Evolutionary conservation across 2,797 vertebrate species (phyloP), one percentile per base, ranked within the genome.

Genomic region (Microctenopoma steveboyesi): DNA sequence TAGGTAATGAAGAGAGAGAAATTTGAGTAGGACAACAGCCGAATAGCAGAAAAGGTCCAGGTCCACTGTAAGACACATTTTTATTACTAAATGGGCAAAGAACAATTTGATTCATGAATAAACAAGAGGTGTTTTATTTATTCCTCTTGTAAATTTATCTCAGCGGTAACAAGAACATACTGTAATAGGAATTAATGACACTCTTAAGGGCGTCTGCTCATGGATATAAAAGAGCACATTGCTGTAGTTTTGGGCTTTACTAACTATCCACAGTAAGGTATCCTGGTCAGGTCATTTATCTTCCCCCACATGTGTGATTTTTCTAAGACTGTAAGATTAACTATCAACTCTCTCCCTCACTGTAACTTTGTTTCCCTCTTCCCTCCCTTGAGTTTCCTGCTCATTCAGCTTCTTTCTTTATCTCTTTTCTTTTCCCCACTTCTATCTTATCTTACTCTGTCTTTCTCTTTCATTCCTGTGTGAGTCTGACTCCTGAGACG

Each of bases 401-500:
- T 76, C 66, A 18, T 54, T 77, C 48, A 1, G 51, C 50, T 59
- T 76, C 60, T 69, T 75, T 64, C 70, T 81, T 67, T 55, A 62
- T 79, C 53, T 81, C 37, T 16, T 57, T 1, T 67, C 64, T 46
- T 27, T 57, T 49, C 39, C 35, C 55, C 39, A 53, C 37, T 72
- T 45, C 22, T 35, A 42, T 71, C 74, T 83, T 78, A 69, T 78
- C 84, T 79, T 73, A 64, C 75, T 74, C 74, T 71, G 78, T 78
- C 84, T 79, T 73, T 66, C 75, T 74, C 74, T 71, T 79, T 86
- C 62, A 64, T 81, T 90, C 79, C 79, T 69, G 47, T 72, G 80
- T 76, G 85, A 85, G 69, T 52, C 50, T 83, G 86, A 89, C 85
- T 91, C 77, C 61, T 78, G 80, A 91, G 86, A 79, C 71, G 84